Percentiles rank a stretch among this genome's conserved stretches.
Conservation (phyloP, 1,140 invertebrate species). For the Muscidifurax raptorellus region DNA sequence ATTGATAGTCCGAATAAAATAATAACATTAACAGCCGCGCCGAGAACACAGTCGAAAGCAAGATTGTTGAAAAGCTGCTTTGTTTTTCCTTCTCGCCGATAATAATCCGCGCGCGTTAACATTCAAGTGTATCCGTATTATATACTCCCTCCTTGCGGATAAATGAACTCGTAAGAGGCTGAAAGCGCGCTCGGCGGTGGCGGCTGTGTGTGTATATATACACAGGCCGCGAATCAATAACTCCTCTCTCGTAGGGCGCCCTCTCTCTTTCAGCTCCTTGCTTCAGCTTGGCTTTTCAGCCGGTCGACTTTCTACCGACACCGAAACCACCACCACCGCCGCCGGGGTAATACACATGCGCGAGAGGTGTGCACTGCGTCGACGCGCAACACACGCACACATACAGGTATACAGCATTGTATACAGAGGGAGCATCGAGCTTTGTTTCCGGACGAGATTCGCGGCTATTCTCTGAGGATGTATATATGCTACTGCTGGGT, state of each 20-base stretch:
- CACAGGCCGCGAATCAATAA: conserved; percentile 67
- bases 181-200: conserved; percentile 11
- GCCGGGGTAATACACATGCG: background rate
- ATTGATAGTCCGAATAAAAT: no score
- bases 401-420: background rate
- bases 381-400: background rate
- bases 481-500: background rate
- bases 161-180: conserved; percentile 51
- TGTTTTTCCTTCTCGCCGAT: background rate
- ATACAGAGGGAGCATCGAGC: background rate
- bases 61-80: background rate
- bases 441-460: conserved; percentile 1
- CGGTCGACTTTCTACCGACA: background rate
- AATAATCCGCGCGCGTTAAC: background rate
- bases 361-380: background rate
- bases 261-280: conserved; percentile 18
- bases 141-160: conserved; percentile 4
- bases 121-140: background rate
- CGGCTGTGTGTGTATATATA: background rate
- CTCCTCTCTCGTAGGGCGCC: conserved; percentile 60
- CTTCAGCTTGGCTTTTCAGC: conserved; percentile 29
- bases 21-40: no score
- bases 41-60: no score
- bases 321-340: background rate
- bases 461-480: background rate